Conservation (phyloP, 2,888 invertebrate genomes). For the Endomychus coccineus region DNA sequence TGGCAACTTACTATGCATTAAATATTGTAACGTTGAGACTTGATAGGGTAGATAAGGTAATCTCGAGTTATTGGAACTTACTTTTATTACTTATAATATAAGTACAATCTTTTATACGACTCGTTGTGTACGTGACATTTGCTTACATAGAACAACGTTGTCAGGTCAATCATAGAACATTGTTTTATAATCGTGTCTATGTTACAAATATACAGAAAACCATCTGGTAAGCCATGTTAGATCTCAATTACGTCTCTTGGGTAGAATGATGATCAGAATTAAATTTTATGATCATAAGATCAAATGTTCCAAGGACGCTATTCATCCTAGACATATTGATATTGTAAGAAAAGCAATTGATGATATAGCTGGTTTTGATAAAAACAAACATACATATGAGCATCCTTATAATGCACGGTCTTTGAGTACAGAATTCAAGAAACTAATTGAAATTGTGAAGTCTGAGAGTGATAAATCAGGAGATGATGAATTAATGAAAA, state of each 20-base stretch:
- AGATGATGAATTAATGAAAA: not conserved
- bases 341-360: not conserved
- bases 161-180: too few relatives aligned
- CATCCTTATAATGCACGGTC: not conserved
- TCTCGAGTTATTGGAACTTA: too few relatives aligned
- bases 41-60: too few relatives aligned
- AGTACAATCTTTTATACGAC: too few relatives aligned
- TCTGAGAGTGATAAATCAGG: not conserved
- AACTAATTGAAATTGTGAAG: not conserved
- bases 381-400: not conserved
- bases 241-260: not conserved
- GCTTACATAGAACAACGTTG: too few relatives aligned
- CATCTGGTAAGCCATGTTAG: not conserved
- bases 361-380: not conserved
- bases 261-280: not conserved
- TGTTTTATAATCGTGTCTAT: too few relatives aligned
- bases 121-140: too few relatives aligned
- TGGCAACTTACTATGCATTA: not conserved
- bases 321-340: not conserved
- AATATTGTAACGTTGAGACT: too few relatives aligned
- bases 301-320: not conserved
- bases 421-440: not conserved
- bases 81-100: too few relatives aligned
- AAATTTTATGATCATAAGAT: conserved; percentile 1
- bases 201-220: too few relatives aligned